Conservation (phyloP, 2,888 invertebrate genomes). For the Anthrax anthrax region DNA sequence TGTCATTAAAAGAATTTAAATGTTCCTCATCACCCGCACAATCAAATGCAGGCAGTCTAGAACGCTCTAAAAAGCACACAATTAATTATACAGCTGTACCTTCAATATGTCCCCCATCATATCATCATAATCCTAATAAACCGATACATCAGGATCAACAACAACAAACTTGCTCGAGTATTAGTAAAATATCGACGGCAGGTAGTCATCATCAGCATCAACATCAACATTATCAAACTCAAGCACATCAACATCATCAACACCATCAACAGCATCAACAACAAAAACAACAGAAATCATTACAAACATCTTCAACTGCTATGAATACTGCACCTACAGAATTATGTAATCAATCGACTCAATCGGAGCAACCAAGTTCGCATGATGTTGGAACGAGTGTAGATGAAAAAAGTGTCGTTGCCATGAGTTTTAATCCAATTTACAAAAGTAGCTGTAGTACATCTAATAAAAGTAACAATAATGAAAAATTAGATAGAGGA, state of each 20-base stretch:
- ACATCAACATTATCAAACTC: conserved; percentile 13
- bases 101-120: conserved; percentile 2
- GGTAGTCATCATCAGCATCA: conserved; percentile 20
- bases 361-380: conserved; percentile 13
- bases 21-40: conserved; percentile 35
- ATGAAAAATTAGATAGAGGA: too few relatives aligned
- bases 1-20: conserved; percentile 48
- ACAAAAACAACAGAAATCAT: conserved; percentile 3
- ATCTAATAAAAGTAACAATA: too few relatives aligned
- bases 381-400: conserved; percentile 15
- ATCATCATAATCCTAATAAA: conserved; percentile 14
- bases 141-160: not conserved
- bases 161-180: not conserved
- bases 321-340: conserved; percentile 10
- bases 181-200: not conserved
- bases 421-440: not conserved
- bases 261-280: conserved; percentile 4
- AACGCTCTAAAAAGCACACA: too few relatives aligned
- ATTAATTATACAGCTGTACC: not conserved
- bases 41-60: conserved; percentile 24
- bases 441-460: not conserved
- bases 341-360: conserved; percentile 17
- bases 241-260: conserved; percentile 4
- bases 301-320: not conserved
- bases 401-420: conserved; percentile 11